Evolutionary conservation across 2,888 invertebrate genomes (phyloP).

Genomic region (Pterostichus madidus): DNA sequence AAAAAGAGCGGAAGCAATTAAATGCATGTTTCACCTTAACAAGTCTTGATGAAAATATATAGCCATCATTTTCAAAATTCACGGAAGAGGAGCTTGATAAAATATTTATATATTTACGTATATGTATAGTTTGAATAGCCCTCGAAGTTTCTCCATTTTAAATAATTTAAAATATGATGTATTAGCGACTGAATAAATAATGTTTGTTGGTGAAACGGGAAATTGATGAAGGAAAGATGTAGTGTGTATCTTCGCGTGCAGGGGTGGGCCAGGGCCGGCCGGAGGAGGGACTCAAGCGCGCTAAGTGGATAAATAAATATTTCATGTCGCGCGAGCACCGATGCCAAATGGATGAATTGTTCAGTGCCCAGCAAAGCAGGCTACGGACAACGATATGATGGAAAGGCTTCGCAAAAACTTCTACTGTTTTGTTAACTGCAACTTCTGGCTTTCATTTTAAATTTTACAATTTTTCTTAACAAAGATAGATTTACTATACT

Average conservation of each 20-base stretch:
- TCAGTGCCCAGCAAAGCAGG: neutral
- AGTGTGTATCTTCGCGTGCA: constrained; percentile 63
- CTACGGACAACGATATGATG: too few species aligned
- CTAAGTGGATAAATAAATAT: constrained; percentile 74
- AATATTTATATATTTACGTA: constrained; percentile 35
- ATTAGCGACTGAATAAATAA: constrained; percentile 41
- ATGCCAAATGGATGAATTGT: constrained; percentile 38
- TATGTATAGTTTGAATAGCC: constrained; percentile 30
- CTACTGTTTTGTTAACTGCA: neutral
- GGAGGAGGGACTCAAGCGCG: constrained; percentile 70
- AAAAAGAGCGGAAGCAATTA: too few species aligned
- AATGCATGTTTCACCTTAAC: too few species aligned
- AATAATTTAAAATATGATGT: constrained; percentile 55
- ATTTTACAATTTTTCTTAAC: neutral
- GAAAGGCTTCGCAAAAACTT: too few species aligned
- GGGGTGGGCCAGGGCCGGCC: constrained; percentile 61
- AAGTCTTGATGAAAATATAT: too few species aligned
- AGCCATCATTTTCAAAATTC: too few species aligned
- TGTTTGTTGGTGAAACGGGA: constrained; percentile 31
- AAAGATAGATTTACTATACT: too few species aligned
- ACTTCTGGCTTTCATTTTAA: neutral
- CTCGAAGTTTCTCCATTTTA: constrained; percentile 22
- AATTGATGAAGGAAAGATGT: constrained; percentile 60
- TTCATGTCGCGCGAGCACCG: constrained; percentile 69
- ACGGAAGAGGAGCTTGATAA: neutral